A percentile compares a stretch with the other conserved stretches of the same genome.
phyloP scores from a whole-genome alignment of 2,113 vertebrate species.

The rat (Rattus norvegicus) region DNA sequence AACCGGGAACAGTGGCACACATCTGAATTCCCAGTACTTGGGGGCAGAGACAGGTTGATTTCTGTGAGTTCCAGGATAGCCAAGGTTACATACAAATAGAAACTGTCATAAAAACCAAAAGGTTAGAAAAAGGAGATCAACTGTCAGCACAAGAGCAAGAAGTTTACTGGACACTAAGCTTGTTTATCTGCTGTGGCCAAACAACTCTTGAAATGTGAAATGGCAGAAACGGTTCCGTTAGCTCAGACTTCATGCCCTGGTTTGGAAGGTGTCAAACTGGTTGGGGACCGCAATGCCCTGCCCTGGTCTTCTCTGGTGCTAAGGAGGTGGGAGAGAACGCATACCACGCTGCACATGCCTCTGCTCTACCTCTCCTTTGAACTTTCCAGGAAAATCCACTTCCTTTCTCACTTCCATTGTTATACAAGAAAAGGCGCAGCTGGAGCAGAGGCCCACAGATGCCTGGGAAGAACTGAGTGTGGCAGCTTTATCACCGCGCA shows the following conservation, averaged over 20 bases:
- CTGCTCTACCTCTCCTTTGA: neutral
- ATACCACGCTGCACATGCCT: neutral
- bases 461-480: neutral
- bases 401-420: conserved; percentile 10
- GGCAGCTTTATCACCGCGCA: conserved; percentile 11
- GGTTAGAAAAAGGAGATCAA: neutral
- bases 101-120: neutral
- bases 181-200: neutral
- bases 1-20: neutral
- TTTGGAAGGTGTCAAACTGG: neutral
- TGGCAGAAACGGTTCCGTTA: neutral
- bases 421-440: conserved; percentile 36
- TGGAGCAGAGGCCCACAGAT: neutral
- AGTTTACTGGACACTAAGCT: neutral
- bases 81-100: neutral
- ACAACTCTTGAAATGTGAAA: neutral
- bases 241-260: neutral
- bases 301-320: neutral
- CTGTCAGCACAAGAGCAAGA: neutral
- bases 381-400: conserved; percentile 54
- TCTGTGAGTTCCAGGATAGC: neutral
- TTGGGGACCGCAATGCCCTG: too few species aligned
- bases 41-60: neutral
- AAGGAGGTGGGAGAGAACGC: neutral
- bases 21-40: neutral